These are phyloP conservation scores for Nymphalis urticae DNA, from an alignment of 2,888 invertebrate species.

Conservation along the genomic window DNA sequence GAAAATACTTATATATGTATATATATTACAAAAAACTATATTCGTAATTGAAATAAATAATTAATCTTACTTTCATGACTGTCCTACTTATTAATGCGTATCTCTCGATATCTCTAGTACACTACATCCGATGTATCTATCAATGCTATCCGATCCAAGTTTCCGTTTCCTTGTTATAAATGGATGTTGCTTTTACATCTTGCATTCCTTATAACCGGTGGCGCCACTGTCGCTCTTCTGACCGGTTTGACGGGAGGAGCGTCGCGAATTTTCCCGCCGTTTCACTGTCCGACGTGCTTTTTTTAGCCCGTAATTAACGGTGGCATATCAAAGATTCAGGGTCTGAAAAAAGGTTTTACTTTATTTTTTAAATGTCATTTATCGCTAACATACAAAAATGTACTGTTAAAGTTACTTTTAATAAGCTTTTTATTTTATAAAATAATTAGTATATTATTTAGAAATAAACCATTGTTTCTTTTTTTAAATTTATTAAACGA, in stretches of 20 bases:
- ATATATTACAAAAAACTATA: too few species aligned
- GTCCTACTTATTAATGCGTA: background rate
- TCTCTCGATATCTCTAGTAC: slow-evolving; percentile 17
- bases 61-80: slow-evolving; percentile 1
- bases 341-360: slow-evolving; percentile 9
- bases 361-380: slow-evolving; percentile 9
- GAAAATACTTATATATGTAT: too few species aligned
- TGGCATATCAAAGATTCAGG: slow-evolving; percentile 26
- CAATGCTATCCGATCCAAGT: slow-evolving; percentile 36
- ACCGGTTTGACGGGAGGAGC: slow-evolving; percentile 44
- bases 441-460: too few species aligned
- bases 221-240: slow-evolving; percentile 39
- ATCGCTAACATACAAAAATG: background rate
- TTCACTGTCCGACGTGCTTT: slow-evolving; percentile 41
- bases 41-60: background rate
- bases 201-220: slow-evolving; percentile 45
- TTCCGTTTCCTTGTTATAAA: slow-evolving; percentile 59
- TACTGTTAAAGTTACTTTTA: background rate
- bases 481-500: too few species aligned
- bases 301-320: slow-evolving; percentile 39
- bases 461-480: too few species aligned
- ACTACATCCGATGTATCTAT: slow-evolving; percentile 32
- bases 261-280: slow-evolving; percentile 45
- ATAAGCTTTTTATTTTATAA: too few species aligned
- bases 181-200: slow-evolving; percentile 46